phyloP scores from a whole-genome alignment of 2,797 vertebrate species.

The Muscicapa comitata region DNA sequence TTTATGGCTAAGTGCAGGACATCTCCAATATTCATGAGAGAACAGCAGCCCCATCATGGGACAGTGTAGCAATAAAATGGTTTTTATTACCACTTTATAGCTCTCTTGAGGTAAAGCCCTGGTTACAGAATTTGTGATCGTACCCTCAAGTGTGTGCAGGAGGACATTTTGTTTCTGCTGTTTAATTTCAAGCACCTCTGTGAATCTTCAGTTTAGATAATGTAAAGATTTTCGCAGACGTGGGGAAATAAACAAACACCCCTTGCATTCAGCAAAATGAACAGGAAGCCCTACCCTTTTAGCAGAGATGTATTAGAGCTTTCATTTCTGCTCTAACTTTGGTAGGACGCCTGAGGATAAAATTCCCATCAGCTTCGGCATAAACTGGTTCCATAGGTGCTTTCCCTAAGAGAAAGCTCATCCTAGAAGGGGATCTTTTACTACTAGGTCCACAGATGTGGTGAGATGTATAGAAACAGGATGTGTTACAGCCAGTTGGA shows the following conservation, averaged over 20 bases:
- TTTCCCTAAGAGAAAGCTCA: neutral
- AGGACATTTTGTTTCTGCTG: neutral
- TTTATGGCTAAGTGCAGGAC: conserved; percentile 16
- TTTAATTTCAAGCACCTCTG: neutral
- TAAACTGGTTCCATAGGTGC: neutral
- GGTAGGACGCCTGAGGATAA: neutral
- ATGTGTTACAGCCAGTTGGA: neutral
- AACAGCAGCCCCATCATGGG: neutral
- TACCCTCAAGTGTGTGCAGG: neutral
- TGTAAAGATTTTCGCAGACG: neutral
- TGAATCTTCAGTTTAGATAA: neutral
- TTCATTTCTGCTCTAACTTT: neutral
- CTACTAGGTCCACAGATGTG: neutral
- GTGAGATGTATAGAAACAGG: neutral
- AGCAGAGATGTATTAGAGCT: neutral
- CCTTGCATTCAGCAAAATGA: neutral
- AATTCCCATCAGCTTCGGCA: neutral
- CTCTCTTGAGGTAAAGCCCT: neutral
- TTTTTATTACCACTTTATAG: neutral
- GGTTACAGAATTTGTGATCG: neutral
- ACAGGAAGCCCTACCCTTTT: neutral
- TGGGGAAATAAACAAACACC: neutral
- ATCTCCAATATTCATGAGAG: conserved; percentile 32
- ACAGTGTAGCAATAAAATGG: neutral
- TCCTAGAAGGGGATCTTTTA: neutral